Evolutionary conservation across 2,888 invertebrate genomes (phyloP), one percentile per base, ranked within the genome.

Genomic region (Parthenolecanium corni): DNA sequence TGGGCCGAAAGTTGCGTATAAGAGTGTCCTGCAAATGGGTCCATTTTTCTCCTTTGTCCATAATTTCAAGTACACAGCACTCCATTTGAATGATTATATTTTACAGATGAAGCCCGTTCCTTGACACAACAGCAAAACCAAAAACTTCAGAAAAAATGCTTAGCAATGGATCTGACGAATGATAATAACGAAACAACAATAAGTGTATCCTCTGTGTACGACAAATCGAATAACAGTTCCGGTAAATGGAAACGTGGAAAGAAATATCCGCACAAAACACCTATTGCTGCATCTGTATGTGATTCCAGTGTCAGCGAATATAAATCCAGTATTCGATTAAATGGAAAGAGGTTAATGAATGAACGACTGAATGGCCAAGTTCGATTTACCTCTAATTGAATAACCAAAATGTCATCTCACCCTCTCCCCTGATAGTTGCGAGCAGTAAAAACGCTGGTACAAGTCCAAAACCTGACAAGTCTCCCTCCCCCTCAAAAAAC

Each of bases 161-260:
- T 40, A 40, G 21, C 51, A 14, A 21, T 38, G 9, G 31, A 31
- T 31, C 31, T 31, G 4, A 4, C 40, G 9, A 61, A 40, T 18
- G 61, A 61, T 16, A 31, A 31, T 31, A 31, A 9, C 31, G 31
- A 31, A 31, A 12, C 61, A 20, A 20, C 58, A 16, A 49, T 47
- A 6, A 23, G 12, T 11, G 16, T 49, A 16, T 40, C 23, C 12
- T 23, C 31, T 9, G 9, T 31, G 31, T 31, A 51, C n/a, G 38
- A 36, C 51, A 31, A 58, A 36, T 31, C 40, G 5, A 40, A 51
- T 31, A 49, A 61, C 14, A 47, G 23, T 3, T 61, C 61, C 16
- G 61, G 61, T 36, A 61, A 61, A 51, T 61, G 61, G 61, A 61
- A 61, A 47, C 49, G 61, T 21, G 61, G 49, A 18, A 61, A 49